Base-by-base conservation (phyloP, 2,113 vertebrate species). In the Hyperopisus bebe region DNA sequence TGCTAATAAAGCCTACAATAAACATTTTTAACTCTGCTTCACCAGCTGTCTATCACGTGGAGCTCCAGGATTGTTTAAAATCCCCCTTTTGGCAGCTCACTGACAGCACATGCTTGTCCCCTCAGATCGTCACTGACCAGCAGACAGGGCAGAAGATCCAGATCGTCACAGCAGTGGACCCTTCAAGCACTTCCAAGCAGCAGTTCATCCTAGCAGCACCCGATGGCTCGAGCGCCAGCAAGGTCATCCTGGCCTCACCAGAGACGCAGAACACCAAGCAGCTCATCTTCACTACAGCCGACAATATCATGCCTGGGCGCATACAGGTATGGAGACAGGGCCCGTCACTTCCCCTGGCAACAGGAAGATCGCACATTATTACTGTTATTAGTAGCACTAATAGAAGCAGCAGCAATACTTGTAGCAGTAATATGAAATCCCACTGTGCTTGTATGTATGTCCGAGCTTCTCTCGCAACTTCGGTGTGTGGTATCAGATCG, bases 61-160 rank as follows among this genome's bases (percentile, higher is more conserved):
- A 51, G 2, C 42, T 24, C 42, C 46, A 24, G 15, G 21, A 24
- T 24, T 47, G 82, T 47, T 47, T 46, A 11, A 84, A n/a, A 9
- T 24, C 44, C 21, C 42, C 17, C 82, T 24, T 13, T 85, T 13
- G 44, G 21, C 82, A 84, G 39, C 21, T 46, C 46, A 4, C 5
- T 1, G 24, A 24, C 21, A 46, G 42, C 84, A 80, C 92, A 90
- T 88, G 88, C 89, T n/a, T 89, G 51, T 85, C 17, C 95, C 90
- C 95, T 77, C 92, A 99, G 98, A 99, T 99, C 95, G 97, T 99
- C 93, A 99, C 98, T 31, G 98, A 99, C 94, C 98, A 98, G 94
- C 98, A 99, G 95, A 98, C 97, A 0, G 97, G 97, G 92, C 98
- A 99, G 94, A 99, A 99, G 96, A 99, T 99, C 92, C 98, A 99